Evolutionary conservation across 2,113 vertebrate species (phyloP).

Genomic region (Saimiri boliviensis): DNA sequence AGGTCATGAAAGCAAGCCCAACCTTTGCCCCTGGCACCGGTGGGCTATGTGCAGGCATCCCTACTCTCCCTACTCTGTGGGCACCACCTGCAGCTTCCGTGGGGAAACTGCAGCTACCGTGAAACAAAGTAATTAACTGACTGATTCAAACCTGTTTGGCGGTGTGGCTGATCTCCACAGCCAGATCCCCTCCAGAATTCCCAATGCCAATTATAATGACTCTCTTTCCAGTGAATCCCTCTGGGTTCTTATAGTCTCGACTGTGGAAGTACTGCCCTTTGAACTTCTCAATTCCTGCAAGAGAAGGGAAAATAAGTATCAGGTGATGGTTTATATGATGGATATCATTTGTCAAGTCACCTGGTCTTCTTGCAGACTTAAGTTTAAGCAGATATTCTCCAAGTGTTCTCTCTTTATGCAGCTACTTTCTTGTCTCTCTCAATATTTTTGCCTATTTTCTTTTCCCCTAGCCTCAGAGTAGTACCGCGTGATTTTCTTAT

Average conservation of each 20-base stretch:
- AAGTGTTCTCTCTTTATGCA: background rate
- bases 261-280: slow-evolving; percentile 90
- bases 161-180: slow-evolving; percentile 91
- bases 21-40: background rate
- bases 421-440: background rate
- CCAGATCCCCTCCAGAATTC: slow-evolving; percentile 93
- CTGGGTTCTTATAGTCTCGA: slow-evolving; percentile 90
- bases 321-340: background rate
- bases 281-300: slow-evolving; percentile 90
- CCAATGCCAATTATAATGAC: slow-evolving; percentile 93
- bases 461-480: background rate
- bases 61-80: accelerated
- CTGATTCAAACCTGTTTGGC: slow-evolving; percentile 88
- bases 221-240: slow-evolving; percentile 85
- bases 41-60: background rate
- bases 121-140: background rate
- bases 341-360: background rate
- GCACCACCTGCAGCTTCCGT: background rate
- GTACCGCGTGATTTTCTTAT: background rate
- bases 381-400: background rate
- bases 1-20: background rate
- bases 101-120: background rate
- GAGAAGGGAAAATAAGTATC: background rate
- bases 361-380: background rate
- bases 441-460: background rate